Evolutionary conservation across 2,113 vertebrate species (phyloP).

Genomic region (Chaetorhynchus papuensis): DNA sequence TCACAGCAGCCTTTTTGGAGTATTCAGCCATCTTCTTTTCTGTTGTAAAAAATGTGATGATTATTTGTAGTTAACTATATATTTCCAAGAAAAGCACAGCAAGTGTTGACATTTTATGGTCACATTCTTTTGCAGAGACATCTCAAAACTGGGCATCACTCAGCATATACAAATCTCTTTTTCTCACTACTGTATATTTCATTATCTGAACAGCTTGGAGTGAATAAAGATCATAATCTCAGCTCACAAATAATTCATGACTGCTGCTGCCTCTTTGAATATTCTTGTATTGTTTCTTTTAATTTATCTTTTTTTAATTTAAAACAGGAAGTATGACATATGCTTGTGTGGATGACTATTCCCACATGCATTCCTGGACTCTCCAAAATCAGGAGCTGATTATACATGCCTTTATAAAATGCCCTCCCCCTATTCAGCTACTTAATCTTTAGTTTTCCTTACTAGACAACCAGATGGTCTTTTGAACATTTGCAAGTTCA

Average conservation of each 20-base stretch:
- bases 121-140: not conserved
- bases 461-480: not conserved
- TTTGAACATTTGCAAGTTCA: not conserved
- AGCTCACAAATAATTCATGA: not conserved
- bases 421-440: not conserved
- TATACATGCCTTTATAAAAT: not conserved
- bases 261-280: not conserved
- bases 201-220: not conserved
- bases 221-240: not conserved
- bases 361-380: not conserved
- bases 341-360: not conserved
- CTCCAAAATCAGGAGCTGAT: not conserved
- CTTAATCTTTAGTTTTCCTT: not conserved
- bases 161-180: not conserved
- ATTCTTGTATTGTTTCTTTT: not conserved
- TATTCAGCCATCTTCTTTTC: constrained; percentile 94
- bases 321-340: not conserved
- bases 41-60: constrained; percentile 54
- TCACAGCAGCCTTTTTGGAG: constrained; percentile 83
- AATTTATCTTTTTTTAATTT: not conserved
- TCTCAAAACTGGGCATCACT: not conserved
- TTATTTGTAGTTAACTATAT: not conserved
- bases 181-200: not conserved
- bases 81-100: not conserved
- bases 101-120: not conserved